Evolutionary conservation across 2,113 vertebrate species (phyloP), one percentile per base, ranked within the genome.

Genomic region (Pelmatolapia mariae): DNA sequence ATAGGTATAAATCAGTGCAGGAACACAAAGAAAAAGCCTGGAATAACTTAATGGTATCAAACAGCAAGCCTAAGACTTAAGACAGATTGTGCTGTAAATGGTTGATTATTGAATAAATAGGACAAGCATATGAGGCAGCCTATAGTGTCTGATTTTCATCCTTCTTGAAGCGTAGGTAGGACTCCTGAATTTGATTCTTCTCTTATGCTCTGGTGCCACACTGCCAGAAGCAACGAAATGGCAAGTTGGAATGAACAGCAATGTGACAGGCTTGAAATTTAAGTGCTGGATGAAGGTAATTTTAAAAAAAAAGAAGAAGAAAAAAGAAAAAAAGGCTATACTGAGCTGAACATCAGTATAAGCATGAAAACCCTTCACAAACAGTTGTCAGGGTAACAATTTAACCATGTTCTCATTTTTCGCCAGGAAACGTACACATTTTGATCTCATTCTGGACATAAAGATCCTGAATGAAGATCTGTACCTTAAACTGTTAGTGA

Each of bases 261-360:
- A 68, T 61, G 86, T 86, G 83, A 79, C 57, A 79, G 33, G 50
- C 89, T 89, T 86, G 56, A 91, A 68, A 84, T 86, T 85, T 89
- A 63, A 88, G 50, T 47, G 33, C 26, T 93, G 92, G 47, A 92
- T 88, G 43, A 87, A 47, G 80, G 66, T 68, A 90, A 88, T 87
- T 89, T 78, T 7, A 29, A 29, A 18, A 76, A 2, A 38, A 26
- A 47, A 18, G 43, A 66, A 61, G 29, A 68, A 9, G n/a, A 16
- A 47, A 18, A 18, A 43, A 38, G 56, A 15, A 24, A 76, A 22
- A 73, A 54, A 81, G 63, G 16, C 43, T 78, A 59, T 19, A 63
- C 12, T n/a, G 40, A 79, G 54, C 59, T 43, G 56, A 86, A 89
- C 22, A n/a, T 68, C 31, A 76, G 19, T 26, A 80, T 52, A 63